These are phyloP conservation scores for Grapholita molesta DNA, from an alignment of 1,140 invertebrate genomes.

Conservation along the genomic window DNA sequence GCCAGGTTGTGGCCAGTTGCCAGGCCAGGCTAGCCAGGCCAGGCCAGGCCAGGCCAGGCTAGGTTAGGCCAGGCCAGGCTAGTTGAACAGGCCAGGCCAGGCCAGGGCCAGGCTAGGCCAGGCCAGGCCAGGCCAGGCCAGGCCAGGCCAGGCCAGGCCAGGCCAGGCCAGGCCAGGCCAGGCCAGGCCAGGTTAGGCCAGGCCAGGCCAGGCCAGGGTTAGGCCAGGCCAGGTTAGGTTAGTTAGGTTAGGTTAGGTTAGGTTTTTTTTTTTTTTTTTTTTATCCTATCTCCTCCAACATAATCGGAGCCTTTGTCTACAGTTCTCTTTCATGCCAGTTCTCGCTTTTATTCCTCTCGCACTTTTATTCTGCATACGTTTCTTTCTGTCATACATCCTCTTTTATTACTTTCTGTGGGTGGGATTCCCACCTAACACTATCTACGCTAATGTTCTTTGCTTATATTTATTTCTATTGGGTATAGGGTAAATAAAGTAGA, in stretches of 20 bases:
- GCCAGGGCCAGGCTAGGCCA: conserved; percentile 35
- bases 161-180: no score
- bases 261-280: not conserved
- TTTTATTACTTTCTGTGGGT: not conserved
- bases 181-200: conserved; percentile 30
- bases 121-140: conserved; percentile 45
- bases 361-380: not conserved
- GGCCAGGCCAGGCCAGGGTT: conserved; percentile 35
- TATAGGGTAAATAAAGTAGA: not conserved
- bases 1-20: conserved; percentile 29
- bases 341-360: not conserved
- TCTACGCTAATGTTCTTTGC: not conserved
- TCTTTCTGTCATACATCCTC: no score
- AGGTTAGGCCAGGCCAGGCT: conserved; percentile 52
- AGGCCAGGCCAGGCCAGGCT: conserved; percentile 49
- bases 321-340: not conserved
- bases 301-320: not conserved
- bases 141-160: no score
- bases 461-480: not conserved
- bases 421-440: not conserved
- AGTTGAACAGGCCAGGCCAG: conserved; percentile 47
- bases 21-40: conserved; percentile 46
- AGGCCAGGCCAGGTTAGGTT: conserved; percentile 25
- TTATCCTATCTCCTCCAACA: not conserved
- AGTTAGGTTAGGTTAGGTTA: conserved; percentile 27